These are phyloP conservation scores for Caenorhabditis auriculariae DNA, from an alignment of 2,888 invertebrate genomes.

Conservation along the genomic window DNA sequence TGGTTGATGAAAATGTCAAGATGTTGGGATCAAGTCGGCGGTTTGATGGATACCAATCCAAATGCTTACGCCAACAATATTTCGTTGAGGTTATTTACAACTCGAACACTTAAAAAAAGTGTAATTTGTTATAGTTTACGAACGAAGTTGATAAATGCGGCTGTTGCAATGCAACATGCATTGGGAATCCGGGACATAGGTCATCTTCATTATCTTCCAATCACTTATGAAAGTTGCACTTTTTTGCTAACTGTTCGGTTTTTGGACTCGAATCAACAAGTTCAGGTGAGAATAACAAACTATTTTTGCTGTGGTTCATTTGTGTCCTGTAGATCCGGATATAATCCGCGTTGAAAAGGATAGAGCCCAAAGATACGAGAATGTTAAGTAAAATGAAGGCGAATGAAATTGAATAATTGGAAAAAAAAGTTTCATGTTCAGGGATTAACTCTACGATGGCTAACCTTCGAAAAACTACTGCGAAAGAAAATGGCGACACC, in stretches of 20 bases:
- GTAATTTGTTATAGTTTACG: constrained; percentile 40
- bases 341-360: too few relatives aligned
- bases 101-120: not conserved
- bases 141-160: constrained; percentile 82
- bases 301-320: too few relatives aligned
- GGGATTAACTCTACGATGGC: constrained; percentile 87
- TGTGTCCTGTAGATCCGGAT: too few relatives aligned
- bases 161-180: constrained; percentile 79
- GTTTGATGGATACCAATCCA: constrained; percentile 37
- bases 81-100: constrained; percentile 24
- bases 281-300: constrained; percentile 67
- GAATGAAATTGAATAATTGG: too few relatives aligned
- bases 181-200: constrained; percentile 89
- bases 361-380: too few relatives aligned
- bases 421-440: too few relatives aligned
- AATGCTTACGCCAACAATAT: constrained; percentile 42
- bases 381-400: too few relatives aligned
- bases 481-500: constrained; percentile 66
- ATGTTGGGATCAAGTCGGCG: constrained; percentile 77
- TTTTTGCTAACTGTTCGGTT: constrained; percentile 85
- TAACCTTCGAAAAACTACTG: constrained; percentile 82
- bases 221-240: constrained; percentile 84
- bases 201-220: constrained; percentile 86
- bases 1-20: constrained; percentile 98
- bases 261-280: constrained; percentile 79